Conservation (phyloP, 1,140 invertebrate genomes). For the Pogonognathellus flavescens region DNA sequence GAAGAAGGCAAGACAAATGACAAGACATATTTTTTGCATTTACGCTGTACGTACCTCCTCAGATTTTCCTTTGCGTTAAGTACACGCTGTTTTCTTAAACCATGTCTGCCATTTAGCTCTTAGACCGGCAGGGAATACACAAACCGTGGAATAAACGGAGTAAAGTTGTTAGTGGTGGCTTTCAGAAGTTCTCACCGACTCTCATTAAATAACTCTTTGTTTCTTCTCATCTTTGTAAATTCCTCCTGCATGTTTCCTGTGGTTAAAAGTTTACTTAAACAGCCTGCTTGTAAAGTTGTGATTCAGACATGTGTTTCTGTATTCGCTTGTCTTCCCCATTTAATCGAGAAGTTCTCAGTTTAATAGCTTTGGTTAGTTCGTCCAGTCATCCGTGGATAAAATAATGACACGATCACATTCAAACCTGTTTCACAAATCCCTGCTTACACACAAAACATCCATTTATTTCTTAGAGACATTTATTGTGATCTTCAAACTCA, state of each 20-base stretch:
- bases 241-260: too few relatives aligned
- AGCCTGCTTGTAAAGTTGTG: too few relatives aligned
- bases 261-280: too few relatives aligned
- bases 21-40: background rate
- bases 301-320: background rate
- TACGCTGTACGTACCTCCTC: background rate
- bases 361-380: background rate
- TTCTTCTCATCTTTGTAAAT: too few relatives aligned
- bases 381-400: conserved; percentile 23
- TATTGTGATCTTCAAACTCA: too few relatives aligned
- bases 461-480: too few relatives aligned
- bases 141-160: too few relatives aligned
- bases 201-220: too few relatives aligned
- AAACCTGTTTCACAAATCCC: too few relatives aligned
- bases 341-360: background rate
- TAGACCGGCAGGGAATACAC: background rate
- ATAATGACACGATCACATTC: conserved; percentile 18
- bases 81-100: background rate
- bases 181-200: too few relatives aligned
- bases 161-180: too few relatives aligned
- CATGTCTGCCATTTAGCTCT: background rate
- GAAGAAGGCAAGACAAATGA: background rate
- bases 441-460: background rate
- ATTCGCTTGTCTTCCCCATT: background rate
- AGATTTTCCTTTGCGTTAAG: background rate